Percentiles rank a stretch among this genome's conserved stretches.
Evolutionary conservation across 2,888 invertebrate species (phyloP).

Genomic region (Cyrtodaria siliqua): DNA sequence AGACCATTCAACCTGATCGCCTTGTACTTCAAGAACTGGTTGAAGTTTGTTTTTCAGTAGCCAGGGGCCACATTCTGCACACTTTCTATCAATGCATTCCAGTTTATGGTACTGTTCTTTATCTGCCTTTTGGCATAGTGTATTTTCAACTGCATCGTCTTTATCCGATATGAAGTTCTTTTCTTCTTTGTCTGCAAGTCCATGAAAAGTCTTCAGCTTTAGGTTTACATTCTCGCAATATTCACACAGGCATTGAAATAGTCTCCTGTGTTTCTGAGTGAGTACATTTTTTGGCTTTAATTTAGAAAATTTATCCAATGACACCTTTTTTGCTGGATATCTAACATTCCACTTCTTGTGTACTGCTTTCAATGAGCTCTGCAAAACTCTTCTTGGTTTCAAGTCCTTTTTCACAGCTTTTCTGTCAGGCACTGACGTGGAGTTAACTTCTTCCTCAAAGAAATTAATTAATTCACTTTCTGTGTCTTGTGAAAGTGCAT

Average conservation of each 20-base stretch:
- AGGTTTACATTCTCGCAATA: constrained; percentile 24
- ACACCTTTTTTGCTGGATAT: constrained; percentile 11
- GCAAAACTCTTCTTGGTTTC: constrained; percentile 17
- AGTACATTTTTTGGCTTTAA: constrained; percentile 4
- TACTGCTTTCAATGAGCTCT: constrained; percentile 19
- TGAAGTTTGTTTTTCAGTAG: constrained; percentile 2
- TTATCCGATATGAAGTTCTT: constrained; percentile 5
- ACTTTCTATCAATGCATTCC: constrained; percentile 8
- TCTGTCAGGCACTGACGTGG: constrained; percentile 12
- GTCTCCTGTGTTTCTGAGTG: constrained; percentile 19
- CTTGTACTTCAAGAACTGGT: not conserved
- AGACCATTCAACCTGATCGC: constrained; percentile 2
- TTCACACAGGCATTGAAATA: constrained; percentile 19
- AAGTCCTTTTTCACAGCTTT: constrained; percentile 20
- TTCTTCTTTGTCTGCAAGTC: constrained; percentile 4
- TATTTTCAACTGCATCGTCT: constrained; percentile 7
- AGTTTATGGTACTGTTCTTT: constrained; percentile 3
- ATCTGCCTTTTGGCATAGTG: constrained; percentile 21
- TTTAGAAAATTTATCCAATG: constrained; percentile 19
- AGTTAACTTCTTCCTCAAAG: constrained; percentile 4
- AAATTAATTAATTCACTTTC: constrained; percentile 12
- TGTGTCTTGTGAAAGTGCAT: not conserved
- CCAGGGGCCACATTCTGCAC: not conserved
- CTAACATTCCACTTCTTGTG: constrained; percentile 7
- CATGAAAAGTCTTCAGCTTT: constrained; percentile 11